Evolutionary conservation across 1,140 invertebrate species (phyloP), one percentile per base, ranked within the genome.

Genomic region (Drosophila littoralis): DNA sequence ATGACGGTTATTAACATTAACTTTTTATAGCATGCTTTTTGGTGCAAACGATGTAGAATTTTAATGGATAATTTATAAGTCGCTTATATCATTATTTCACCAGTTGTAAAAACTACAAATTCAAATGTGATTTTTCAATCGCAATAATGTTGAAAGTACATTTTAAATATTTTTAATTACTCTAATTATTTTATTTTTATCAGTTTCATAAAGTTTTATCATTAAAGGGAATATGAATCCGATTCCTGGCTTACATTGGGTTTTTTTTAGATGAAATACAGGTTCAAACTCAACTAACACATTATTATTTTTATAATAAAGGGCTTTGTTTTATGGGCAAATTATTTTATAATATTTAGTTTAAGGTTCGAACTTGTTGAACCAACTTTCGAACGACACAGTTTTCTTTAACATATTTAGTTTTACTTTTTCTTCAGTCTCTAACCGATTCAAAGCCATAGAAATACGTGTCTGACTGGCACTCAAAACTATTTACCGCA

Each of bases 31-130:
- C 52, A 40, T 46, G 57, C 40, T 66, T 33, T 68, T 69, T 36
- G 32, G 50, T 15, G 32, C 50, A 36, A 72, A 63, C 72, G 77
- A 76, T 45, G 17, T 48, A 71, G 75, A 28, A 28, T 28, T 68
- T 68, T 66, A 75, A 78, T 65, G 67, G 55, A 81, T 79, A 59
- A 86, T 72, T 86, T 85, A 85, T 77, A 54, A n/a, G 15, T 12
- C 22, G 46, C 60, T 65, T 40, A 67, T 58, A 17, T 36, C 22
- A 35, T 38, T 35, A 57, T 67, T 40, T 61, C 32, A 22, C 2
- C 38, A 64, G 22, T 1, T 28, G 12, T 50, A 28, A 50, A 50
- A 50, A 22, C 9, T 36, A 36, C 1, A 54, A 12, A 17, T 12
- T 9, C 17, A 38, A 28, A 6, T 15, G 17, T 42, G 6, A 5